phyloP scores from a whole-genome alignment of 2,888 invertebrate species.

The Harpalus rubripes region DNA sequence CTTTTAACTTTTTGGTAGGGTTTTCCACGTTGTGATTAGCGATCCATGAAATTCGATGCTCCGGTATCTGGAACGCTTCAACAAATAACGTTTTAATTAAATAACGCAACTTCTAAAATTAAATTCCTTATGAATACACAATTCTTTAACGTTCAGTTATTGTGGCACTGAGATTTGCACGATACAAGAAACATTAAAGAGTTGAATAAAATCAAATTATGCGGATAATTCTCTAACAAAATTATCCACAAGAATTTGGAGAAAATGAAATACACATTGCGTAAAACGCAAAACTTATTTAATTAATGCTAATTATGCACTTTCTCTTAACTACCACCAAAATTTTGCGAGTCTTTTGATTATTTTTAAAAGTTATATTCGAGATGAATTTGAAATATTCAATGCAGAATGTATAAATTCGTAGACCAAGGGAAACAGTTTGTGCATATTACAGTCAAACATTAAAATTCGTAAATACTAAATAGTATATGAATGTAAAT shows the following conservation, averaged over 20 bases:
- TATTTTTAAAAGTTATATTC: too few relatives aligned
- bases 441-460: too few relatives aligned
- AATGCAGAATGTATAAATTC: too few relatives aligned
- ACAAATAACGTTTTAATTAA: conserved; percentile 54
- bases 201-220: conserved; percentile 32
- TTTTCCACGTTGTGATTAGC: conserved; percentile 22
- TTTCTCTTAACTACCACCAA: neutral
- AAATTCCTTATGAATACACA: conserved; percentile 58
- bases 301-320: neutral
- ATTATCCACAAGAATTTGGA: conserved; percentile 1
- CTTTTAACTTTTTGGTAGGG: conserved; percentile 17
- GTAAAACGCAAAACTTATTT: neutral
- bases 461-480: too few relatives aligned
- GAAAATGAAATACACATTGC: neutral
- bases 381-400: too few relatives aligned
- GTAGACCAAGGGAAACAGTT: too few relatives aligned
- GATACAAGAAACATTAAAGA: conserved; percentile 30
- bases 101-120: conserved; percentile 57
- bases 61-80: conserved; percentile 41
- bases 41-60: conserved; percentile 50
- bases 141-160: conserved; percentile 54
- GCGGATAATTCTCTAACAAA: conserved; percentile 28
- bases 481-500: too few relatives aligned
- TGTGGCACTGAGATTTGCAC: neutral
- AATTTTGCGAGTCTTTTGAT: too few relatives aligned